Evolutionary conservation across 2,113 vertebrate genomes (phyloP), one percentile per base, ranked within the genome.

Genomic region (Hydrochoerus hydrochaeris): DNA sequence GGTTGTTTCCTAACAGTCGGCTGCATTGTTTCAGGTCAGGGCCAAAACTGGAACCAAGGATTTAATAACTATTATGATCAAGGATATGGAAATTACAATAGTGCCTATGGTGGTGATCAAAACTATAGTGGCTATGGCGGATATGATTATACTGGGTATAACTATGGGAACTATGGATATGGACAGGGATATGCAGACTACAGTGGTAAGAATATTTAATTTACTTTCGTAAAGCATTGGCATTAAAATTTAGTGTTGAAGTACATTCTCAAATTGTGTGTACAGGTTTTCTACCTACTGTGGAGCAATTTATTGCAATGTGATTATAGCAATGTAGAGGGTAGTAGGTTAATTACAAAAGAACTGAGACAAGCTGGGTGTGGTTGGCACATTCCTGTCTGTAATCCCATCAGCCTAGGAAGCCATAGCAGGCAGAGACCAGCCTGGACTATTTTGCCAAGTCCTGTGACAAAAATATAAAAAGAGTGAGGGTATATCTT

Each of bases 121-220:
- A 99, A 98, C 97, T 99, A 99, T 98, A 99, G 99, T 97, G 99
- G 99, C 98, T 99, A 99, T 93, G 98, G 99, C 96, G 99, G 99
- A 94, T 99, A 99, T 75, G 99, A 99, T 98, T 99, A 99, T 98
- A 99, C 99, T 77, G 99, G 99, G 77, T 99, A 99, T 98, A 99
- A 99, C 98, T 99, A 99, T 97, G 99, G 98, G 91, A 99, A 98
- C 98, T 99, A 99, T 11, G 99, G 99, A 98, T 99, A 99, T 62
- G 99, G 99, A 97, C 99, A 99, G 4, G 98, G 99, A 98, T 99
- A 99, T 97, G 98, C 99, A 97, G 99, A 99, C 98, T 99, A 99
- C 98, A 99, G 99, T 98, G 99, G 99, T 99, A 98, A 98, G 99
- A 98, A 94, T 32, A 52, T 96, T 97, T 96, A 92, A 57, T 93